These are phyloP conservation scores for Drosophila littoralis DNA, from an alignment of 1,140 invertebrate species.

Conservation along the genomic window DNA sequence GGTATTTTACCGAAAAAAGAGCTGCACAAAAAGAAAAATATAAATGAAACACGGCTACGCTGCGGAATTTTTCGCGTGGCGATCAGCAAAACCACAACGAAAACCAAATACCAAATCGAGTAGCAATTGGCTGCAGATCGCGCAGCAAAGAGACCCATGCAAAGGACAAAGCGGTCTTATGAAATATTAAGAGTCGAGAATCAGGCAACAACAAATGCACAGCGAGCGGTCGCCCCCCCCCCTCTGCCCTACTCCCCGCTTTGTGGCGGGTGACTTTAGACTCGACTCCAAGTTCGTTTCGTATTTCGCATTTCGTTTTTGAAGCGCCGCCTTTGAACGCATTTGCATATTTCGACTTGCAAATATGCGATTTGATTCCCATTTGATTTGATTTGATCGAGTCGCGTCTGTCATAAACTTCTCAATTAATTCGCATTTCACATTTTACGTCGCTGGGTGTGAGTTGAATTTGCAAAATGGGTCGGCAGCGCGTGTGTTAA, in stretches of 20 bases:
- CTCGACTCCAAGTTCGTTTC: constrained; percentile 34
- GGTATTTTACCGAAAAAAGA: constrained; percentile 70
- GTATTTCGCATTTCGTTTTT: constrained; percentile 46
- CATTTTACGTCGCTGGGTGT: constrained; percentile 55
- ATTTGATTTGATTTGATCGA: constrained; percentile 41
- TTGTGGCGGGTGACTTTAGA: constrained; percentile 38
- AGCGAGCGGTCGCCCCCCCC: constrained; percentile 68
- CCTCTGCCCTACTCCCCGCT: constrained; percentile 13
- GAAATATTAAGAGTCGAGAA: constrained; percentile 75
- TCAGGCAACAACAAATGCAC: constrained; percentile 39
- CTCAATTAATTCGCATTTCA: constrained; percentile 61
- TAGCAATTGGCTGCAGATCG: constrained; percentile 35
- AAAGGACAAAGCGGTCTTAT: constrained; percentile 78
- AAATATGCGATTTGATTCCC: constrained; percentile 38
- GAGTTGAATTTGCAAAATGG: constrained; percentile 54
- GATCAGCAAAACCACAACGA: constrained; percentile 22
- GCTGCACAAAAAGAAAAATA: constrained; percentile 14
- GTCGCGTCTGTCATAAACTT: constrained; percentile 67
- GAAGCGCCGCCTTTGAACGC: constrained; percentile 58
- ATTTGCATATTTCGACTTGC: constrained; percentile 78
- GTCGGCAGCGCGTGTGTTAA: constrained; percentile 60
- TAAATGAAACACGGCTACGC: constrained; percentile 28
- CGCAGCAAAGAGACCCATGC: constrained; percentile 65
- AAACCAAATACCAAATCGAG: constrained; percentile 47
- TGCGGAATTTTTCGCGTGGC: constrained; percentile 41